These are phyloP conservation scores for Euzetes globulus DNA, from an alignment of 2,888 invertebrate species.

Conservation along the genomic window DNA sequence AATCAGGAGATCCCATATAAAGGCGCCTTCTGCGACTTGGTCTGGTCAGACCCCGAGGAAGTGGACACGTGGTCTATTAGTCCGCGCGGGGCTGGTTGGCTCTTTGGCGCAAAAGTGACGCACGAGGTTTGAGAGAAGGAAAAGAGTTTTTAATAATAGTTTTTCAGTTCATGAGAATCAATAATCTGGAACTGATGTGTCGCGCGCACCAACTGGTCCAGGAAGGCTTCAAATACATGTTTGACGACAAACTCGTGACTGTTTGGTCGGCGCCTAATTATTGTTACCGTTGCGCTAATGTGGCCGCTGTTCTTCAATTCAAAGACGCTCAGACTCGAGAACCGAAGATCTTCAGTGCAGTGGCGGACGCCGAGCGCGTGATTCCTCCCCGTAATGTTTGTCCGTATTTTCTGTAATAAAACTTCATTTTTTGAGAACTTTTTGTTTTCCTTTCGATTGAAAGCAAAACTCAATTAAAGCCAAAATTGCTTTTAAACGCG, in stretches of 20 bases:
- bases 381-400: slow-evolving; percentile 86
- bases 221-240: slow-evolving; percentile 98
- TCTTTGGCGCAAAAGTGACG: slow-evolving; percentile 90
- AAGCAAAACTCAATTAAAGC: slow-evolving; percentile 55
- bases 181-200: slow-evolving; percentile 86
- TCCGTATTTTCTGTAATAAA: slow-evolving; percentile 80
- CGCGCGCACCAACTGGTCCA: slow-evolving; percentile 98
- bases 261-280: slow-evolving; percentile 99
- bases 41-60: slow-evolving; percentile 99
- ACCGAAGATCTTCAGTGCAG: slow-evolving; percentile 83
- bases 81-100: slow-evolving; percentile 94
- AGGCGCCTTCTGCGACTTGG: slow-evolving; percentile 95
- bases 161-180: slow-evolving; percentile 73
- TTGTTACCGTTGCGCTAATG: slow-evolving; percentile 97
- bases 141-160: too few species aligned
- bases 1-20: slow-evolving; percentile 97
- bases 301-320: slow-evolving; percentile 92
- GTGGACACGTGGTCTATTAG: slow-evolving; percentile 87
- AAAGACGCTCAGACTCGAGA: slow-evolving; percentile 63
- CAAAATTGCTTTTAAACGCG: slow-evolving; percentile 65
- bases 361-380: slow-evolving; percentile 86
- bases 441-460: slow-evolving; percentile 38
- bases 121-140: slow-evolving; percentile 59
- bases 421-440: slow-evolving; percentile 36
- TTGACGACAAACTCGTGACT: slow-evolving; percentile 89